A percentile compares a stretch with the other conserved stretches of the same genome.
Evolutionary conservation across 2,113 vertebrate genomes (phyloP).

Genomic region (Calypte anna): DNA sequence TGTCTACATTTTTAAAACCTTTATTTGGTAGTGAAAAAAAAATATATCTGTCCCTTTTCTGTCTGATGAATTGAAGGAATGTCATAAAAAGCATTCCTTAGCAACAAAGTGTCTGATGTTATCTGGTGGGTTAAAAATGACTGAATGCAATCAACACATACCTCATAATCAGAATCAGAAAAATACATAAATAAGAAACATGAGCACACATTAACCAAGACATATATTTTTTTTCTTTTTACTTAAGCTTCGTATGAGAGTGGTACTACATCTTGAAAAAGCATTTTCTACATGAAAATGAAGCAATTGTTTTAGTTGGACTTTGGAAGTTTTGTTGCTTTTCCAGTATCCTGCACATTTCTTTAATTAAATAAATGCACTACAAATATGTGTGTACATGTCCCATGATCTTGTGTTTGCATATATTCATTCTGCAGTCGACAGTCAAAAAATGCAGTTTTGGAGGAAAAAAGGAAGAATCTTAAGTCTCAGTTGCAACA

Average conservation of each 20-base stretch:
- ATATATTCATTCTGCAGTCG: fast-evolving
- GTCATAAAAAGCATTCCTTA: neutral
- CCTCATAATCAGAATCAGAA: neutral
- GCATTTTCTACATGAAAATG: neutral
- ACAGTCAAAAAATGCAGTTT: neutral
- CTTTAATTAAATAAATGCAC: neutral
- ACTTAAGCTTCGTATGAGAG: neutral
- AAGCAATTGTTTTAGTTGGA: neutral
- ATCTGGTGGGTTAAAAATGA: neutral
- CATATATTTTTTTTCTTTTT: neutral
- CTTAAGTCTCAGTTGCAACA: neutral
- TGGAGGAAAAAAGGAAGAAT: neutral
- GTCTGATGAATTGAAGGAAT: neutral
- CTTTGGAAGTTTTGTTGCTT: neutral
- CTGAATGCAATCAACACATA: neutral
- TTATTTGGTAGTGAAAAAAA: neutral
- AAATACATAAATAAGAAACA: neutral
- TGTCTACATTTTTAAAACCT: neutral
- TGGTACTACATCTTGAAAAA: neutral
- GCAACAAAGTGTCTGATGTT: neutral
- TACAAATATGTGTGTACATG: neutral
- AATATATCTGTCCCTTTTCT: neutral
- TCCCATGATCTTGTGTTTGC: neutral
- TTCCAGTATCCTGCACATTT: neutral
- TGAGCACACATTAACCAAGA: neutral